Evolutionary conservation across 2,113 vertebrate species (phyloP).

Genomic region (Ornithorhynchus anatinus): DNA sequence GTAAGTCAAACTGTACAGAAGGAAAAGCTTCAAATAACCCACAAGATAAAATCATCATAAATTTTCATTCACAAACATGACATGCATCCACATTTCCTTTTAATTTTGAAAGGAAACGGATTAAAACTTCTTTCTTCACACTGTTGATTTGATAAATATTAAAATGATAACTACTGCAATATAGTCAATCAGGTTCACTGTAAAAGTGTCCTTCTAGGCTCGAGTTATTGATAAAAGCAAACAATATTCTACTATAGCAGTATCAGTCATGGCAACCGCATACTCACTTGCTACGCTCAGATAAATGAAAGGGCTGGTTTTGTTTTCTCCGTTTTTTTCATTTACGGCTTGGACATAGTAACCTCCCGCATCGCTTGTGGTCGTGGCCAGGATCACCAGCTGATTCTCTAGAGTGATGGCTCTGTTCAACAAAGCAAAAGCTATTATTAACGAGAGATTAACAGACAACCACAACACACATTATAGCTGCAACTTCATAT

Average conservation of each 20-base stretch:
- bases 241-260: background rate
- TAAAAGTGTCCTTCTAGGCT: background rate
- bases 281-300: slow-evolving; percentile 81
- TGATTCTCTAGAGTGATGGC: slow-evolving; percentile 88
- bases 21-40: background rate
- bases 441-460: background rate
- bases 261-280: background rate
- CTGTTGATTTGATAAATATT: background rate
- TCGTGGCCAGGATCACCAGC: slow-evolving; percentile 83
- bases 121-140: background rate
- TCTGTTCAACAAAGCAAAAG: slow-evolving; percentile 67
- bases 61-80: background rate
- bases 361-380: slow-evolving; percentile 70
- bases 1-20: background rate
- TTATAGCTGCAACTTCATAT: accelerated
- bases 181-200: no score
- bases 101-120: background rate
- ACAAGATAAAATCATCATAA: no score
- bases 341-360: slow-evolving; percentile 90
- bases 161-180: background rate
- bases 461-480: background rate
- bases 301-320: slow-evolving; percentile 79
- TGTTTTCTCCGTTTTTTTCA: slow-evolving; percentile 87
- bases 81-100: background rate
- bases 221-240: background rate